Base-by-base conservation (phyloP, 2,888 invertebrate species). In the Patella pellucida region DNA sequence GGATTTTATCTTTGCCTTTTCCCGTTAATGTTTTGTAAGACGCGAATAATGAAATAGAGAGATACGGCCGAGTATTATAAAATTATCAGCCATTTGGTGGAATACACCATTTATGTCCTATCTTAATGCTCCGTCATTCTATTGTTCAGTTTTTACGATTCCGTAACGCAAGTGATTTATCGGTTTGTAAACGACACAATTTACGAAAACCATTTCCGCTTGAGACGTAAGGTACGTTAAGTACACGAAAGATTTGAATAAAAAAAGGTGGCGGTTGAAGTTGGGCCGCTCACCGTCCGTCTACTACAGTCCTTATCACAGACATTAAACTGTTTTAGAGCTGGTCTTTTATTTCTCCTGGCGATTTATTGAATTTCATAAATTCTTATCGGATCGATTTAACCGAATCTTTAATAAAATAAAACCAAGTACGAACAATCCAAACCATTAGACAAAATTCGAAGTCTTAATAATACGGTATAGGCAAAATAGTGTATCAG, bases 101-200 rank as follows among this genome's bases (percentile, higher is more conserved):
- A 62, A 62, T 62, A 62, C 19, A 19, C 23, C 62, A 62, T 62
- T 62, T 62, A 62, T 62, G 23, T 62, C 62, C 11, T 62, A 62
- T 62, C 62, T 62, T 23, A 23, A 23, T 62, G 23, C 23, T 62
- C 62, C 62, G 62, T 62, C 62, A 19, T 23, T 23, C 62, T 62
- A 62, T 62, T 62, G 62, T 62, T 62, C 62, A 19, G 14, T 62
- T 62, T 62, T 62, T 62, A 62, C 62, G 62, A 62, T 19, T 23
- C 62, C 62, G 62, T 62, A 62, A 62, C 62, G 62, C 23, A 62
- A 62, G 62, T 62, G 62, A 62, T 62, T 62, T 62, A 62, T 62
- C 11, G 19, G 62, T 62, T 23, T 62, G 19, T 62, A 23, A 62
- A 62, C 62, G 62, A 62, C 62, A 62, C 19, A 19, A 62, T 23